Evolutionary conservation across 2,113 vertebrate species (phyloP).

Genomic region (Tupaia tana): DNA sequence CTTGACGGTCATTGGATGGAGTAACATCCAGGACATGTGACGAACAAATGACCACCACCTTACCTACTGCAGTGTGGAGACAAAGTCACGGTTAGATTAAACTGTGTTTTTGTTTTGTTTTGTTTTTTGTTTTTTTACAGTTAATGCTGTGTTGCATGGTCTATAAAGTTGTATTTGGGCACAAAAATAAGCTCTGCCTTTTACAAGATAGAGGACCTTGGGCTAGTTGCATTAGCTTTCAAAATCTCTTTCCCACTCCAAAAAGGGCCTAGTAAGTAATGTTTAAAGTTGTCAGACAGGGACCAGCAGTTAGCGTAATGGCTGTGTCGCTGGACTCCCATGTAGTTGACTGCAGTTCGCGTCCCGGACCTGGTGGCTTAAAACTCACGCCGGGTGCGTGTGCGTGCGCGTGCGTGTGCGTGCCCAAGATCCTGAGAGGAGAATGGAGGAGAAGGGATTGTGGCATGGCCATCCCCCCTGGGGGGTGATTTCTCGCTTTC

Average conservation of each 20-base stretch:
- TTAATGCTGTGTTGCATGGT: not conserved
- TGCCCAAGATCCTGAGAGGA: no score
- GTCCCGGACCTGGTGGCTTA: no score
- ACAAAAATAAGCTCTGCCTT: not conserved
- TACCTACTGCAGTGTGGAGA: not conserved
- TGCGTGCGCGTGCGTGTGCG: no score
- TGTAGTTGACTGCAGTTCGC: no score
- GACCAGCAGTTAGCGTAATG: no score
- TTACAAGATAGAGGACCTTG: not conserved
- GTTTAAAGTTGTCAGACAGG: not conserved
- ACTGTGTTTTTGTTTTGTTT: not conserved
- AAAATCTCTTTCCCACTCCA: not conserved
- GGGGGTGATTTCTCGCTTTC: no score
- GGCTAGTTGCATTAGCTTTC: not conserved
- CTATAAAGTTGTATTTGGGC: not conserved
- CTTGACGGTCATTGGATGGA: not conserved
- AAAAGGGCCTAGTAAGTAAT: no score
- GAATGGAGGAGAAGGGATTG: no score
- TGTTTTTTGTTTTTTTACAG: not conserved
- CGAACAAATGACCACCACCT: not conserved
- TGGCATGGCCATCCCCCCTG: no score
- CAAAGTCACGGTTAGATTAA: not conserved
- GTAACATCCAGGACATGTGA: constrained; percentile 8
- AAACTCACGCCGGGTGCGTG: no score
- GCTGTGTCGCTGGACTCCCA: no score